Evolutionary conservation across 2,113 vertebrate species (phyloP).

Genomic region (Macaca fascicularis): DNA sequence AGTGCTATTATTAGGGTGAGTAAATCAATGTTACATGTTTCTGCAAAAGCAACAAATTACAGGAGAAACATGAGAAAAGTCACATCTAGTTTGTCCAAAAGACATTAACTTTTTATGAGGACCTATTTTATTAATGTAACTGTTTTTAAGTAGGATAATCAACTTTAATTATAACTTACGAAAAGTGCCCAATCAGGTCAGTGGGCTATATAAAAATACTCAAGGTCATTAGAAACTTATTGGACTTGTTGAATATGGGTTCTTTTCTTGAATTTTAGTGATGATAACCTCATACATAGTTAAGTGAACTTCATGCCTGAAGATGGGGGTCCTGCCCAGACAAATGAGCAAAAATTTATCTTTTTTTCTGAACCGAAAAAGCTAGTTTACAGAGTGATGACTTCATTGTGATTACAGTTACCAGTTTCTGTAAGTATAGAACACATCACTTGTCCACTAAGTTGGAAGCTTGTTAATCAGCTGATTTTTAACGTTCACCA

Average conservation of each 20-base stretch:
- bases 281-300: not conserved
- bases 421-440: not conserved
- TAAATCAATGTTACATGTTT: not conserved
- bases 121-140: not conserved
- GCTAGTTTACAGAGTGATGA: not conserved
- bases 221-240: not conserved
- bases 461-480: not conserved
- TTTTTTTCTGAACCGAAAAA: not conserved
- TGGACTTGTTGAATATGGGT: not conserved
- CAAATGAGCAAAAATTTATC: not conserved
- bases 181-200: not conserved
- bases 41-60: not conserved
- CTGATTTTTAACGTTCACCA: not conserved
- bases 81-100: not conserved
- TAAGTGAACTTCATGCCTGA: not conserved
- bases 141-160: not conserved
- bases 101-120: not conserved
- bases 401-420: slow-evolving; percentile 10
- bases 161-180: not conserved
- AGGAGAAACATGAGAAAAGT: not conserved
- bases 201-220: not conserved
- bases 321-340: not conserved
- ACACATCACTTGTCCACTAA: not conserved
- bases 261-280: not conserved
- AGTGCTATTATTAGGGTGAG: not conserved